phyloP scores from a whole-genome alignment of 1,140 invertebrate species.

The Tetragnatha versicolor region DNA sequence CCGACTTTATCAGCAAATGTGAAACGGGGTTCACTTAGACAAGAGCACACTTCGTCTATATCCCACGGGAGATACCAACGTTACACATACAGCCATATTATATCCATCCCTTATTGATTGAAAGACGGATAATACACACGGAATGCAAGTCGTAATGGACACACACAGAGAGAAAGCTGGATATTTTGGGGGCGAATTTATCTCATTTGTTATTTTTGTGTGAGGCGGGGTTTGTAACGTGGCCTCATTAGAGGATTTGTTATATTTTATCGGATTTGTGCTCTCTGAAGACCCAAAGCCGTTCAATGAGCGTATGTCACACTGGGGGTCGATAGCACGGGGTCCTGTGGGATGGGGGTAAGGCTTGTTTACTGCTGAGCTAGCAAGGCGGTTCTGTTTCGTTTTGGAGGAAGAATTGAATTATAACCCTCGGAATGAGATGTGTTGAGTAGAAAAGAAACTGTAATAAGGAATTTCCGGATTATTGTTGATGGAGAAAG shows the following conservation, averaged over 20 bases:
- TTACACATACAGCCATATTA: no score
- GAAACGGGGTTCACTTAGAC: no score
- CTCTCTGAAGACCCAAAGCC: neutral
- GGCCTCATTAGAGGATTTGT: conserved; percentile 13
- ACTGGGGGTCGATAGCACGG: neutral
- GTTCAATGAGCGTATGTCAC: conserved; percentile 1
- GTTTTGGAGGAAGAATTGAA: no score
- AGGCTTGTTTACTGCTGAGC: conserved; percentile 6
- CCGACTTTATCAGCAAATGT: no score
- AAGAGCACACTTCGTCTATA: no score
- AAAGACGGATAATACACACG: neutral
- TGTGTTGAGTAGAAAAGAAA: neutral
- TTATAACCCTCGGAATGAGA: neutral
- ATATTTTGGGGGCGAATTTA: conserved; percentile 1
- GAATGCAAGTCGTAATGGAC: neutral
- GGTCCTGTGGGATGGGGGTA: neutral
- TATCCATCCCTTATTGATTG: conserved; percentile 1
- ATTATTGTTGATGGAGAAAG: neutral
- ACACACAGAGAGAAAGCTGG: neutral
- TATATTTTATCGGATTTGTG: conserved; percentile 4
- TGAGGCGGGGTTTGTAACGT: neutral
- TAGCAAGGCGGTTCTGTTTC: neutral
- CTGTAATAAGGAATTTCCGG: neutral
- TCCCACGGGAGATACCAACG: no score
- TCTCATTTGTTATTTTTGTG: neutral